A percentile compares a stretch with the other conserved stretches of the same genome.
Conservation (phyloP, 2,888 invertebrate species). For the Asteroscopus sphinx region DNA sequence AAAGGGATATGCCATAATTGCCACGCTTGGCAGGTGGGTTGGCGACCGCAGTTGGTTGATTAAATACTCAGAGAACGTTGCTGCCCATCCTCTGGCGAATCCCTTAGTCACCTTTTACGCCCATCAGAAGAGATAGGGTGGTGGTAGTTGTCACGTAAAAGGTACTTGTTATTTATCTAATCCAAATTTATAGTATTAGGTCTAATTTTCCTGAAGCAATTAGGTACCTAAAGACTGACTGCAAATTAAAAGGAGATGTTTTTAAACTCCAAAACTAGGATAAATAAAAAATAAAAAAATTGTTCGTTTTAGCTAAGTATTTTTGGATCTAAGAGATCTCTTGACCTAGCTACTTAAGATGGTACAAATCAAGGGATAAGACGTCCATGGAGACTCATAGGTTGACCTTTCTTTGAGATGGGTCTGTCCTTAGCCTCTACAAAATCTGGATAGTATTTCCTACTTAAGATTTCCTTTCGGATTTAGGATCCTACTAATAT, state of each 20-base stretch:
- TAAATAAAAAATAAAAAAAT: slow-evolving; percentile 9
- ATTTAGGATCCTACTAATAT: too few species aligned
- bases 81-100: too few species aligned
- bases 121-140: too few species aligned
- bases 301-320: background rate
- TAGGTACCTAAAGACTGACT: slow-evolving; percentile 1
- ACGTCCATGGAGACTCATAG: slow-evolving; percentile 19
- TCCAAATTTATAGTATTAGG: background rate
- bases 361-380: slow-evolving; percentile 26
- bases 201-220: too few species aligned
- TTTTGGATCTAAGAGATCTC: slow-evolving; percentile 5
- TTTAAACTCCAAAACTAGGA: slow-evolving; percentile 4
- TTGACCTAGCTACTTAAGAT: slow-evolving; percentile 16
- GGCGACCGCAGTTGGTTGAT: too few species aligned
- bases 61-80: too few species aligned
- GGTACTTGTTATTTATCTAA: background rate
- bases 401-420: slow-evolving; percentile 20
- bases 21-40: too few species aligned
- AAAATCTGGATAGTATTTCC: slow-evolving; percentile 4
- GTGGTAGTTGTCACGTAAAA: background rate
- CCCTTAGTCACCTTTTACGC: too few species aligned
- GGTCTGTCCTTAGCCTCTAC: background rate
- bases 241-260: slow-evolving; percentile 1
- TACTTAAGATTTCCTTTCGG: too few species aligned
- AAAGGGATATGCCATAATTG: too few species aligned